Conservation (phyloP, 1,140 invertebrate species). For the Drosophila ogumai region DNA sequence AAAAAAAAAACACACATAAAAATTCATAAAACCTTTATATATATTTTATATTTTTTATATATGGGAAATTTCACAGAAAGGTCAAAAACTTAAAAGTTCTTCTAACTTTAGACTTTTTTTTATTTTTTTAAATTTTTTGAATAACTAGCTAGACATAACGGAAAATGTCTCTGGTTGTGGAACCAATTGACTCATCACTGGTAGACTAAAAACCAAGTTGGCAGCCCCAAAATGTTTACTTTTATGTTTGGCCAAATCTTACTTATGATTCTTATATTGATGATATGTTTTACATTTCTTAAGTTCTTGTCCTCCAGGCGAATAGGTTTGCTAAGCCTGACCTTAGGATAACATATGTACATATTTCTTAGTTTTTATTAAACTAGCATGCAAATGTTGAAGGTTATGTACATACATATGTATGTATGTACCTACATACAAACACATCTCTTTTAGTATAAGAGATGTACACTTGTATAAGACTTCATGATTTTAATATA, state of each 20-base stretch:
- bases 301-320: background rate
- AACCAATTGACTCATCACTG: background rate
- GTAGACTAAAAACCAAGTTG: slow-evolving; percentile 1
- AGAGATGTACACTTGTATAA: background rate
- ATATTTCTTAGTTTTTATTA: background rate
- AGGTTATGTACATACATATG: background rate
- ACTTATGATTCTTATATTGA: background rate
- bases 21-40: too few species aligned
- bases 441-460: too few species aligned
- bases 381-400: background rate
- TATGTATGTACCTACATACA: background rate
- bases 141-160: background rate
- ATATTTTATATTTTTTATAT: too few species aligned
- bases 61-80: too few species aligned
- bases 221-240: background rate
- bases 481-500: background rate
- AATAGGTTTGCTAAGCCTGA: background rate
- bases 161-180: background rate
- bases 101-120: background rate
- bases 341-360: background rate
- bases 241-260: background rate
- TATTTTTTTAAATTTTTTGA: background rate
- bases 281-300: background rate
- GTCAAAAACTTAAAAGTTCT: too few species aligned
- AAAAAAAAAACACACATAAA: too few species aligned